phyloP scores from a whole-genome alignment of 2,888 invertebrate genomes.

The Mimachlamys varia region DNA sequence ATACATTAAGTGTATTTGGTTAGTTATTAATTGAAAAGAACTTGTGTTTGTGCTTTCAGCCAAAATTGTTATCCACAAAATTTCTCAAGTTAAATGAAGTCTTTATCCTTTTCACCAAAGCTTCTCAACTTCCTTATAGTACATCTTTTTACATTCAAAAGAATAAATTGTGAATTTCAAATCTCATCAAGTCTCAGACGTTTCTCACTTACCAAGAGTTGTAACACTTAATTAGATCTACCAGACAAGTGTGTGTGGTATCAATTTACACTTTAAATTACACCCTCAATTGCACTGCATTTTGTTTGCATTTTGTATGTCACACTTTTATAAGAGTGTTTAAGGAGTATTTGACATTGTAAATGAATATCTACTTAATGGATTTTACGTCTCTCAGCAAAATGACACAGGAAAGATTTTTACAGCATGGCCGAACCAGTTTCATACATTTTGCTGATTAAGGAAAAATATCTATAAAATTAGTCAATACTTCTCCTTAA shows the following conservation, averaged over 20 bases:
- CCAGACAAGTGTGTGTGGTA: background rate
- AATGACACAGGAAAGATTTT: background rate
- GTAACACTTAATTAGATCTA: background rate
- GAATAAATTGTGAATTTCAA: background rate
- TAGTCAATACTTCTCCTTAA: background rate
- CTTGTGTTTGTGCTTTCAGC: background rate
- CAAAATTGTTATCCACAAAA: background rate
- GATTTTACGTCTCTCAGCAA: background rate
- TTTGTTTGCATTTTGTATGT: background rate
- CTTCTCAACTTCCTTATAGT: too few relatives aligned
- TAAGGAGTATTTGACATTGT: background rate
- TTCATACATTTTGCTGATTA: background rate
- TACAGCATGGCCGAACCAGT: background rate
- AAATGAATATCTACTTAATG: background rate
- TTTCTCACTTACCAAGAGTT: background rate
- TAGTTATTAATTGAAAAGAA: background rate
- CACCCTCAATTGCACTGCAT: background rate
- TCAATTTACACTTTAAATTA: background rate
- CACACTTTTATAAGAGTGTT: background rate
- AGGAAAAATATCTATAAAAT: background rate
- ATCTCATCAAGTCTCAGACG: background rate
- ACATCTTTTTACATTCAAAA: background rate
- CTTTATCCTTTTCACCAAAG: background rate
- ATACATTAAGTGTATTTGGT: background rate
- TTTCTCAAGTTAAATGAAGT: background rate